Conservation (phyloP, 2,797 vertebrate genomes). For the Scyliorhinus canicula region DNA sequence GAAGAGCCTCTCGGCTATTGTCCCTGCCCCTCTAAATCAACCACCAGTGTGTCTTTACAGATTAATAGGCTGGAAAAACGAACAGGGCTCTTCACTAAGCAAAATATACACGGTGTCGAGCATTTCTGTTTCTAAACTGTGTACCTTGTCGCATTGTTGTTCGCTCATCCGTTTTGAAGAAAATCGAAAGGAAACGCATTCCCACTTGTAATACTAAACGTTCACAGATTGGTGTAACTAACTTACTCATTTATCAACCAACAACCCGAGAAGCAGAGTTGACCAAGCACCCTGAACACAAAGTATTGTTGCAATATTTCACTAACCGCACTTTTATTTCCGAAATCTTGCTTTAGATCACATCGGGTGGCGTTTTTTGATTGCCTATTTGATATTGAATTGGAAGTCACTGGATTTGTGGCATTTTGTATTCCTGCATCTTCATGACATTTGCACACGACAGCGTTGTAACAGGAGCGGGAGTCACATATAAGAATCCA, state of each 20-base stretch:
- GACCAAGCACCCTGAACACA: slow-evolving; percentile 33
- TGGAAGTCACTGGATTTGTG: not conserved
- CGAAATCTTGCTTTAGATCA: not conserved
- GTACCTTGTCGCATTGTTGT: slow-evolving; percentile 35
- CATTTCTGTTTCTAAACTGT: slow-evolving; percentile 30
- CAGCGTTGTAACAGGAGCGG: not conserved
- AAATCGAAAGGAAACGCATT: slow-evolving; percentile 38
- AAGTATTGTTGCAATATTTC: slow-evolving; percentile 25
- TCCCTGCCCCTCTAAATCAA: slow-evolving; percentile 31
- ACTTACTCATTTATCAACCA: slow-evolving; percentile 38
- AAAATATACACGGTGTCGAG: slow-evolving; percentile 24
- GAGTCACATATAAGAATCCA: not conserved
- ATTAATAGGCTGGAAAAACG: slow-evolving; percentile 33
- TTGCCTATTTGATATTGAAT: not conserved
- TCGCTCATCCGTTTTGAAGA: slow-evolving; percentile 36
- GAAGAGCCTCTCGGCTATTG: slow-evolving; percentile 26
- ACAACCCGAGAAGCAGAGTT: slow-evolving; percentile 37
- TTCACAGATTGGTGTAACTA: slow-evolving; percentile 39
- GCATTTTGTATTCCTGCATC: not conserved
- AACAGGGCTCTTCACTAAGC: slow-evolving; percentile 23
- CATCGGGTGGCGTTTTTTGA: slow-evolving; percentile 23
- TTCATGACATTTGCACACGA: slow-evolving; percentile 26
- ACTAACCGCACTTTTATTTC: slow-evolving; percentile 37
- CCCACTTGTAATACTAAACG: slow-evolving; percentile 39
- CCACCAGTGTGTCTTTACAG: slow-evolving; percentile 27